A percentile compares a stretch with the other conserved stretches of the same genome.
phyloP scores from a whole-genome alignment of 1,140 invertebrate genomes.

The Cotesia glomerata region DNA sequence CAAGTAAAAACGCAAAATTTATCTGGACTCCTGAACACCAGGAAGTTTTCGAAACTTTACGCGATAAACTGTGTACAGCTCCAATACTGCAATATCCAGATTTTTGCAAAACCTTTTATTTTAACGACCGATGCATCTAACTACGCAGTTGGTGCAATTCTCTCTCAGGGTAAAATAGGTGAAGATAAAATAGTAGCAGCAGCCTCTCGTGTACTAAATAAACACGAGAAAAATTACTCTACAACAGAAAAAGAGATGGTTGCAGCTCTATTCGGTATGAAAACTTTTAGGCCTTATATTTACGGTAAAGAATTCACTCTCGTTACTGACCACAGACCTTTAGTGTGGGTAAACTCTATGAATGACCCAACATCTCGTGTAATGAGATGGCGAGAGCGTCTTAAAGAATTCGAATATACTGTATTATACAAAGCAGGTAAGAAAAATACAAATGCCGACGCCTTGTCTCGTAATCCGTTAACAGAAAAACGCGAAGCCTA shows the following conservation, averaged over 20 bases:
- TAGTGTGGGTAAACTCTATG: neutral
- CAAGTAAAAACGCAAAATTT: slow-evolving; percentile 10
- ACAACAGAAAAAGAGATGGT: neutral
- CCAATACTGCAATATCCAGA: too few species aligned
- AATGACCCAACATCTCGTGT: neutral
- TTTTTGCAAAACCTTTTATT: too few species aligned
- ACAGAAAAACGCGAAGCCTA: neutral
- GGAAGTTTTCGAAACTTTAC: too few species aligned
- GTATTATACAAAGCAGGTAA: neutral
- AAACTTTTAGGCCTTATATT: neutral
- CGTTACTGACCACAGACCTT: neutral
- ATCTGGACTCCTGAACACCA: neutral
- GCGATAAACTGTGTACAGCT: too few species aligned
- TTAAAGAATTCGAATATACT: neutral
- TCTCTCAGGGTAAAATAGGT: too few species aligned
- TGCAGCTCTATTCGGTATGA: neutral
- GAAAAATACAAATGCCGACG: neutral
- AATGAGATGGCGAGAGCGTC: neutral
- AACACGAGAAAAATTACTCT: too few species aligned
- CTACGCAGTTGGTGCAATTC: too few species aligned
- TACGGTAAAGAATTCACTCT: neutral
- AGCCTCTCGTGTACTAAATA: too few species aligned
- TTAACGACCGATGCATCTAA: too few species aligned
- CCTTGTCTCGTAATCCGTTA: neutral
- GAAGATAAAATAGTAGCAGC: too few species aligned